phyloP scores from a whole-genome alignment of 2,888 invertebrate genomes.

The Xanthorhoe spadicearia region DNA sequence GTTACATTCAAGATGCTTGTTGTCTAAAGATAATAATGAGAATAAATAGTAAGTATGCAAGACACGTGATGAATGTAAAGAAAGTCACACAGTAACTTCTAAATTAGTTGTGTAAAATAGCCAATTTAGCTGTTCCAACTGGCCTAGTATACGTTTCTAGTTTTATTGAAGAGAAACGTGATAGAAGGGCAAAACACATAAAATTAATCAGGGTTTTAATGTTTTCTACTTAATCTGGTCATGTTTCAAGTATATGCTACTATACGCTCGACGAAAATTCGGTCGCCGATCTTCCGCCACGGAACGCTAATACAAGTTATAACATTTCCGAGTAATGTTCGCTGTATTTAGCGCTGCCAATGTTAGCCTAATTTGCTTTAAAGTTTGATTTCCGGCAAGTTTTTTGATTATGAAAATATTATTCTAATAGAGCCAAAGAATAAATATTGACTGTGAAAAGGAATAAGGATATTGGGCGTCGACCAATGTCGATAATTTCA shows the following conservation, averaged over 20 bases:
- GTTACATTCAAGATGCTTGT: not conserved
- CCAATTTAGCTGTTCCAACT: not conserved
- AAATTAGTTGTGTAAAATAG: not conserved
- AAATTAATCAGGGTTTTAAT: conserved; percentile 3
- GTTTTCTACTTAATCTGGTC: not conserved
- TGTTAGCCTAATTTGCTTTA: too few species aligned
- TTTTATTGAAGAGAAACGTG: conserved; percentile 1
- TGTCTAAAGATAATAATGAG: not conserved
- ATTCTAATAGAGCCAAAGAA: conserved; percentile 2
- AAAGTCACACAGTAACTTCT: not conserved
- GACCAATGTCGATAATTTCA: conserved; percentile 52
- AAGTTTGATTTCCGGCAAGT: conserved; percentile 1
- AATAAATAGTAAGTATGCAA: not conserved
- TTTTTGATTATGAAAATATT: conserved; percentile 4
- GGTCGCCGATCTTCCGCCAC: too few species aligned
- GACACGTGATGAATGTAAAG: not conserved
- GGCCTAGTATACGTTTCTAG: not conserved
- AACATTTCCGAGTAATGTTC: too few species aligned
- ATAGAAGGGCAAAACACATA: not conserved
- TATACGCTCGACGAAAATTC: too few species aligned
- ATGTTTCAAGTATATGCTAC: not conserved
- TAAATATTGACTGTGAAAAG: conserved; percentile 50
- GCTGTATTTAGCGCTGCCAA: too few species aligned
- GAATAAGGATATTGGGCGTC: conserved; percentile 56
- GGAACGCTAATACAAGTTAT: too few species aligned